Evolutionary conservation across 2,113 vertebrate species (phyloP).

Genomic region (Odocoileus virginianus): DNA sequence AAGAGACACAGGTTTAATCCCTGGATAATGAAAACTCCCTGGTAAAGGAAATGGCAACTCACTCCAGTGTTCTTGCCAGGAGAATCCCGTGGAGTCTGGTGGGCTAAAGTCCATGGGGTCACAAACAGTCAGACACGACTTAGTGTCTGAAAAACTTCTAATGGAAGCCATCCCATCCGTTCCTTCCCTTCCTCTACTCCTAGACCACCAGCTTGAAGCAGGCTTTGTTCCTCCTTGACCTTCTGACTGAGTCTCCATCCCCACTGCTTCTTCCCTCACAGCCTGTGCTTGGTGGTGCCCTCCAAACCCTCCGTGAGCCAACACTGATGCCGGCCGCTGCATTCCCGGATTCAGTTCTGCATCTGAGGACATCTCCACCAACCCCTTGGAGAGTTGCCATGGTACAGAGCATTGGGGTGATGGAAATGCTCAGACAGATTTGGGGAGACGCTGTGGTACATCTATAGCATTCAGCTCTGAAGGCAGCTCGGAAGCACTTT

Average conservation of each 20-base stretch:
- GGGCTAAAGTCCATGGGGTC: no score
- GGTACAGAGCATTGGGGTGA: background rate
- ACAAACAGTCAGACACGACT: accelerated
- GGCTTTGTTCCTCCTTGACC: background rate
- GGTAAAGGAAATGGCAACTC: no score
- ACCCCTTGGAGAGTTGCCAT: background rate
- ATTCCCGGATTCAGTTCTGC: background rate
- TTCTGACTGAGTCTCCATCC: background rate
- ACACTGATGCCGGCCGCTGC: background rate
- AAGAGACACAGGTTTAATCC: no score
- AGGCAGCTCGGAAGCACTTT: background rate
- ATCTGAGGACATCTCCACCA: background rate
- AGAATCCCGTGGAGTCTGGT: no score
- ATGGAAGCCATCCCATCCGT: background rate
- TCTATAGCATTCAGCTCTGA: background rate
- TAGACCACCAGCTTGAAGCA: background rate
- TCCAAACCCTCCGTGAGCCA: background rate
- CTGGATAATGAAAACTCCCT: no score
- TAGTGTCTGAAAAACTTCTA: no score
- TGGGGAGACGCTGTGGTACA: background rate
- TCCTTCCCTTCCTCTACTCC: background rate
- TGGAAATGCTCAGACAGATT: background rate
- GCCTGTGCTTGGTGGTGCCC: background rate
- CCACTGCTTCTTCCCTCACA: background rate
- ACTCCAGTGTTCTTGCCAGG: no score